Conservation (phyloP, 2,888 invertebrate species). For the Adelphocoris suturalis region DNA sequence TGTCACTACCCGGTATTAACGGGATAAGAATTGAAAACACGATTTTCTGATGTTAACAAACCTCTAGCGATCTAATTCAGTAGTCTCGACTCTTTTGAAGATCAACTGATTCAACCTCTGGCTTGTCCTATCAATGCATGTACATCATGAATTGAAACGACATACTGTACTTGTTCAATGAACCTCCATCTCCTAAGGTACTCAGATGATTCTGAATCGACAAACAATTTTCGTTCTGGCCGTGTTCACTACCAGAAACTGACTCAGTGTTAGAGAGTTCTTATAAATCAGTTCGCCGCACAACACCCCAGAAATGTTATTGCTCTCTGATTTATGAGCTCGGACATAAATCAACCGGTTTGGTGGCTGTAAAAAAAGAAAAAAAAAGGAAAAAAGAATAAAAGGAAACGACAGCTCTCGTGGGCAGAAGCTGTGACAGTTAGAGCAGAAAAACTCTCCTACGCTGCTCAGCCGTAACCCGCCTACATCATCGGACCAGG, state of each 20-base stretch:
- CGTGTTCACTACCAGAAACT: background rate
- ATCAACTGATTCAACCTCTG: too few species aligned
- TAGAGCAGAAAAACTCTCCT: conserved; percentile 38
- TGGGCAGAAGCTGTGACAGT: conserved; percentile 29
- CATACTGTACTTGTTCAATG: too few species aligned
- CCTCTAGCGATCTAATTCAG: too few species aligned
- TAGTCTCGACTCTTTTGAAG: too few species aligned
- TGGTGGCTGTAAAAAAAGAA: background rate
- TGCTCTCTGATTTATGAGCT: conserved; percentile 17
- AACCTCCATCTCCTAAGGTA: too few species aligned
- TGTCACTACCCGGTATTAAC: too few species aligned
- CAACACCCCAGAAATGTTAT: background rate
- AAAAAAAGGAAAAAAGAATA: background rate
- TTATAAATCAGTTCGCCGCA: background rate
- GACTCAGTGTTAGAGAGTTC: background rate
- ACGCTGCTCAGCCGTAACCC: background rate
- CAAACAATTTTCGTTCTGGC: too few species aligned
- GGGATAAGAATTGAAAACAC: too few species aligned
- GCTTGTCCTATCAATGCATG: too few species aligned
- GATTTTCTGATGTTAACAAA: too few species aligned
- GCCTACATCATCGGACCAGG: background rate
- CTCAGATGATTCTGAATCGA: too few species aligned
- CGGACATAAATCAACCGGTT: conserved; percentile 14
- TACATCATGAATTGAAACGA: too few species aligned
- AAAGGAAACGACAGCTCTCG: background rate